A percentile compares a stretch with the other conserved stretches of the same genome.
These are phyloP conservation scores for Micrastur ruficollis DNA, from an alignment of 2,797 vertebrate genomes.

Conservation along the genomic window DNA sequence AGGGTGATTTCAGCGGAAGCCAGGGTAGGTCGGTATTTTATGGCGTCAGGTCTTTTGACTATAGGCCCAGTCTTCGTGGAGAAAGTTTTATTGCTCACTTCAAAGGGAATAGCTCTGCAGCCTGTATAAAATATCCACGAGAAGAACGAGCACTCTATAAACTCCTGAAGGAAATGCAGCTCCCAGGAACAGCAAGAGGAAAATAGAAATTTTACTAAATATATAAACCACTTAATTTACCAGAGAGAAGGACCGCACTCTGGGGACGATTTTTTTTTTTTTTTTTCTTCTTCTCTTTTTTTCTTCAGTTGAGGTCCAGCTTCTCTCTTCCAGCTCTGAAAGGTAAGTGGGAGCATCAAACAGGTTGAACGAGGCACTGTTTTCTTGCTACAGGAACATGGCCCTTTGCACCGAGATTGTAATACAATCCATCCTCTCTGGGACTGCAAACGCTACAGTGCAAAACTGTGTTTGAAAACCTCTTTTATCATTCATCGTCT, in stretches of 20 bases:
- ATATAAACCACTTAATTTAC: neutral
- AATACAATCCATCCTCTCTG: slow-evolving; percentile 82
- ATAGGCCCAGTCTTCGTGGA: neutral
- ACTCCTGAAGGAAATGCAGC: neutral
- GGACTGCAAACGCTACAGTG: slow-evolving; percentile 78
- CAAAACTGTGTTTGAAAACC: slow-evolving; percentile 83
- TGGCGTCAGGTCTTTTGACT: neutral
- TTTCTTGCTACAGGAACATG: slow-evolving; percentile 71
- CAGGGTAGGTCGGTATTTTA: neutral
- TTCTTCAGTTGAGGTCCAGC: neutral
- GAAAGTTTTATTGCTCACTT: neutral
- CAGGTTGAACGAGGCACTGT: slow-evolving; percentile 74
- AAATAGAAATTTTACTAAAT: neutral
- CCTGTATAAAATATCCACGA: neutral
- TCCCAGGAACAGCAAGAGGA: neutral
- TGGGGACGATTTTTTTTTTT: neutral
- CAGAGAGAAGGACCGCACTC: neutral
- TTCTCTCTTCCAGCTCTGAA: slow-evolving; percentile 43
- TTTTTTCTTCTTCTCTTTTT: neutral
- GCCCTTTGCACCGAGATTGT: slow-evolving; percentile 78
- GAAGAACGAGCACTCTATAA: neutral
- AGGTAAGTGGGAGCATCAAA: slow-evolving; percentile 71
- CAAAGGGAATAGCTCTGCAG: neutral
- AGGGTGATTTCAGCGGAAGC: neutral
- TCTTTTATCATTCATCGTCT: slow-evolving; percentile 87